These are phyloP conservation scores for Campoletis raptor DNA, from an alignment of 2,888 invertebrate species.

Conservation along the genomic window DNA sequence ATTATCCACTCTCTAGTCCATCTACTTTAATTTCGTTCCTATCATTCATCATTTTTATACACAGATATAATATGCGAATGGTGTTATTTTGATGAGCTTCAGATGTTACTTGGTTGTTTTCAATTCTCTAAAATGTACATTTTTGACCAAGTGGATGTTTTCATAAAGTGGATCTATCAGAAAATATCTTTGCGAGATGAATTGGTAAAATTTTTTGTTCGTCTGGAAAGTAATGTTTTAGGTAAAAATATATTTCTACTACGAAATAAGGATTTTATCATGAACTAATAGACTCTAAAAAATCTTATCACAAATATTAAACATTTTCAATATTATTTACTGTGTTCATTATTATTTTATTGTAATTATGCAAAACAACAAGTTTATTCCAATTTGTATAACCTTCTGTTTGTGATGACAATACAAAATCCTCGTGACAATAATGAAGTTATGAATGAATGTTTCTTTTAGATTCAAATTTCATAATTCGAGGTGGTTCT, in stretches of 20 bases:
- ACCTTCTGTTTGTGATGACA: not conserved
- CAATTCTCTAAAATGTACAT: not conserved
- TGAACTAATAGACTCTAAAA: too few relatives aligned
- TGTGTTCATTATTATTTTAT: not conserved
- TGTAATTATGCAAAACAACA: not conserved
- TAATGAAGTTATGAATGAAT: not conserved
- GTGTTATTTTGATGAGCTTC: not conserved
- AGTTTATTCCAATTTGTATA: not conserved
- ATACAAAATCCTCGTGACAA: not conserved
- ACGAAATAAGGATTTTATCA: too few relatives aligned
- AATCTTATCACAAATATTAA: too few relatives aligned
- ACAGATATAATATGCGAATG: constrained; percentile 24
- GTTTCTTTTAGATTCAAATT: constrained; percentile 12
- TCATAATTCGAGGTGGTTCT: not conserved
- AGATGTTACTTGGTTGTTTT: constrained; percentile 14
- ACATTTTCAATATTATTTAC: not conserved
- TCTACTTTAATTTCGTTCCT: not conserved
- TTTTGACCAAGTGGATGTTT: not conserved
- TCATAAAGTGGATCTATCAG: not conserved
- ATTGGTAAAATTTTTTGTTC: not conserved
- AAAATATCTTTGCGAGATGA: not conserved
- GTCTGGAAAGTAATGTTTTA: not conserved
- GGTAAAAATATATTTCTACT: not conserved
- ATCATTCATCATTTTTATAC: not conserved
- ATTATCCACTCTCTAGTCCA: not conserved